These are phyloP conservation scores for Antedon mediterranea DNA, from an alignment of 53 echinoderm and acorn worm species.

Conservation along the genomic window DNA sequence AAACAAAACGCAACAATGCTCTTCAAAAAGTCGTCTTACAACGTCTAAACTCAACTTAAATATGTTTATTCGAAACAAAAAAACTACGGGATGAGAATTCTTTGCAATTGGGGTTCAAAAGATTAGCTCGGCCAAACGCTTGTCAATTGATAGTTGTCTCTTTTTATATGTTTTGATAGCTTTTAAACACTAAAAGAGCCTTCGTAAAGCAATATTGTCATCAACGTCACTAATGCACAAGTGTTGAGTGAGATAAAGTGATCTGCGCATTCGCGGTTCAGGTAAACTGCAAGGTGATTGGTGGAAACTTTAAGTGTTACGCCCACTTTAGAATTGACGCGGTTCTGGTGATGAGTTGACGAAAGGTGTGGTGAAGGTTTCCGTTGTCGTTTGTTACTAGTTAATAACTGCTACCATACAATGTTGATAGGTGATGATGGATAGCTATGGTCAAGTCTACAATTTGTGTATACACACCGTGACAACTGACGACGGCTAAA, in stretches of 20 bases:
- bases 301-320: neutral
- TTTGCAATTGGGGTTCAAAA: neutral
- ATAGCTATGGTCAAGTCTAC: neutral
- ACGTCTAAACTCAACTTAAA: neutral
- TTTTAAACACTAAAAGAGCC: neutral
- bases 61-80: neutral
- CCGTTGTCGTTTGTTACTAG: neutral
- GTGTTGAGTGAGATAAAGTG: slow-evolving; percentile 33
- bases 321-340: neutral
- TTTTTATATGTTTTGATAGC: neutral
- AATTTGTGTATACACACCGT: neutral
- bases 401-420: neutral
- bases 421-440: neutral
- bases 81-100: neutral
- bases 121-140: neutral
- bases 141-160: neutral
- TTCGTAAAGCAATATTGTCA: neutral
- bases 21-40: neutral
- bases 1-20: neutral
- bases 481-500: neutral
- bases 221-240: slow-evolving; percentile 24
- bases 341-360: neutral
- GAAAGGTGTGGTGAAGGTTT: neutral
- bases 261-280: slow-evolving; percentile 20
- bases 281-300: neutral